Percentiles rank a stretch among this genome's conserved stretches.
These are phyloP conservation scores for Theonella swinhoei DNA, from an alignment of 37 sponge, comb jelly and placozoan species.

Conservation along the genomic window DNA sequence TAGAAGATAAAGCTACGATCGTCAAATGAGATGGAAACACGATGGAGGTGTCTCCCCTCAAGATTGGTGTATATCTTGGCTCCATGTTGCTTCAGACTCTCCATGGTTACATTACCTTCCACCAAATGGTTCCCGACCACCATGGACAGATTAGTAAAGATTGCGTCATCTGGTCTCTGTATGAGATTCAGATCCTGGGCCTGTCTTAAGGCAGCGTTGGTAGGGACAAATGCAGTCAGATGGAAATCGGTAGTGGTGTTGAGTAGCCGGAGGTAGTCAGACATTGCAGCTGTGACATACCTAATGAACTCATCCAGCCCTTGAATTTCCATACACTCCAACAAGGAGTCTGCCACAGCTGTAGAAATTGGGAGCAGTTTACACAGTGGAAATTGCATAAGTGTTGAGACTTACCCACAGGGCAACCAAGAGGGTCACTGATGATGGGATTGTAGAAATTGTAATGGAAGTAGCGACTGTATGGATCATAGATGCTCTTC, in stretches of 20 bases:
- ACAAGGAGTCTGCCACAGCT: slow-evolving; percentile 33
- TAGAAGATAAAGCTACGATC: neutral
- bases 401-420: slow-evolving; percentile 22
- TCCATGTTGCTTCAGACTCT: neutral
- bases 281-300: neutral
- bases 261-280: neutral
- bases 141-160: neutral
- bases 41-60: slow-evolving; percentile 1
- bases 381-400: no score
- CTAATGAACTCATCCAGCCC: slow-evolving; percentile 38
- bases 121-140: slow-evolving; percentile 46
- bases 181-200: neutral
- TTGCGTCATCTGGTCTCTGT: neutral
- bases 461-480: neutral
- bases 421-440: slow-evolving; percentile 34
- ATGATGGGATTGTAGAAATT: neutral
- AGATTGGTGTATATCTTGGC: slow-evolving; percentile 1
- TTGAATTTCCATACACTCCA: slow-evolving; percentile 40
- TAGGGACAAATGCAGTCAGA: slow-evolving; percentile 48
- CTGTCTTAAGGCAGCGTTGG: slow-evolving; percentile 44
- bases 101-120: slow-evolving; percentile 1
- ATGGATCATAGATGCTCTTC: neutral
- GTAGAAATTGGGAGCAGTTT: neutral
- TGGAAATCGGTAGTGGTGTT: neutral
- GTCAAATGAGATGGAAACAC: neutral